phyloP scores from a whole-genome alignment of 2,888 invertebrate genomes.

The Lacanobia oleracea region DNA sequence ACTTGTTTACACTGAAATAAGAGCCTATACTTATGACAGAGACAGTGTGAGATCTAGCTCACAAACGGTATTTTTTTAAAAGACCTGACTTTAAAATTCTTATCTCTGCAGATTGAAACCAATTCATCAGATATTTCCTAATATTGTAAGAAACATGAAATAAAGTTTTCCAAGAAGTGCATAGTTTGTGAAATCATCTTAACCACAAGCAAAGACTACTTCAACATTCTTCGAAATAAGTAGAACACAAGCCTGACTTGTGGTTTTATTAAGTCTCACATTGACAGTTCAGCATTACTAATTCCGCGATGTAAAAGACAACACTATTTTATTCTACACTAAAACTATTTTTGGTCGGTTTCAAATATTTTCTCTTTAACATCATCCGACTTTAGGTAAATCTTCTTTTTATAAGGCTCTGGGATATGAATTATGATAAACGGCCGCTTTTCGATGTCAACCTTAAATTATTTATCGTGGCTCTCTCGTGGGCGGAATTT shows the following conservation, averaged over 20 bases:
- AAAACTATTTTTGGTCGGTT: neutral
- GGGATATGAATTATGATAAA: constrained; percentile 60
- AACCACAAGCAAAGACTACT: neutral
- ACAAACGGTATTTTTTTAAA: too few species aligned
- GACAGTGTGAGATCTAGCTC: too few species aligned
- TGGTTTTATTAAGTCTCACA: constrained; percentile 4
- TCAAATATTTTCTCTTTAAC: constrained; percentile 33
- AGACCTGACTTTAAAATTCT: too few species aligned
- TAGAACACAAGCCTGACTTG: neutral
- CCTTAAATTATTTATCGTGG: constrained; percentile 57
- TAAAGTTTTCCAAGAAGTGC: neutral
- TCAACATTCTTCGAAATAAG: neutral
- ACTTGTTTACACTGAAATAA: neutral
- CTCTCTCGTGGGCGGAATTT: constrained; percentile 35
- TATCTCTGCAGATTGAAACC: too few species aligned
- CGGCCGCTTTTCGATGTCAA: constrained; percentile 59
- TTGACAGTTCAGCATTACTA: neutral
- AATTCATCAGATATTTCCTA: too few species aligned
- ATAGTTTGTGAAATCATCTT: too few species aligned
- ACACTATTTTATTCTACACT: constrained; percentile 1
- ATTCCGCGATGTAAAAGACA: constrained; percentile 1
- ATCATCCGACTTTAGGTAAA: constrained; percentile 46
- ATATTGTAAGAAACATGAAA: too few species aligned
- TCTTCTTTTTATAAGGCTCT: constrained; percentile 55
- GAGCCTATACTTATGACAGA: too few species aligned